A percentile compares a stretch with the other conserved stretches of the same genome.
Conservation (phyloP, 2,888 invertebrate genomes). For the Germaria angustata region DNA sequence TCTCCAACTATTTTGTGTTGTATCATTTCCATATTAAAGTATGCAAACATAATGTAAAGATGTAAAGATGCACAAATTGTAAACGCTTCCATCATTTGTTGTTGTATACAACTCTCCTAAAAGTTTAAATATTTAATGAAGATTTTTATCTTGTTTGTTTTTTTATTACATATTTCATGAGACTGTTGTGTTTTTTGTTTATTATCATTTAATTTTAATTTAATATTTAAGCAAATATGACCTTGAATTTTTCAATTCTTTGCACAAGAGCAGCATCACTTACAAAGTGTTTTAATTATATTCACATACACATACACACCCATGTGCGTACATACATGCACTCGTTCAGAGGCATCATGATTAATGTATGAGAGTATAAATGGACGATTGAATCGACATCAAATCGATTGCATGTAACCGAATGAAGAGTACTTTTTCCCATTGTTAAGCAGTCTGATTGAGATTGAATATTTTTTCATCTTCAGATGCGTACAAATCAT, state of each 20-base stretch:
- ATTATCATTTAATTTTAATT: neutral
- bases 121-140: slow-evolving; percentile 20
- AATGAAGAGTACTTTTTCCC: slow-evolving; percentile 19
- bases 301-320: neutral
- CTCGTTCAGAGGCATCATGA: neutral
- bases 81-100: neutral
- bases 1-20: neutral
- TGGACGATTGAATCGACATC: neutral
- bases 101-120: neutral
- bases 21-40: neutral
- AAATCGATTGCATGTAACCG: neutral
- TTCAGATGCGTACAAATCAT: slow-evolving; percentile 11
- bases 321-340: neutral
- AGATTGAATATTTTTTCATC: neutral
- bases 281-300: neutral
- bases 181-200: neutral
- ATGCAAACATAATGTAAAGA: neutral
- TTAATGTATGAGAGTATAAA: neutral
- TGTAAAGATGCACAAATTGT: neutral
- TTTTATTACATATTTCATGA: slow-evolving; percentile 38
- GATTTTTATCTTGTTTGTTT: slow-evolving; percentile 9
- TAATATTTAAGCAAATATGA: slow-evolving; percentile 54
- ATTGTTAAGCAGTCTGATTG: slow-evolving; percentile 1
- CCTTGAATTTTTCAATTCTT: slow-evolving; percentile 59
- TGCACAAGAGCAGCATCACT: slow-evolving; percentile 35